phyloP scores from a whole-genome alignment of 1,140 invertebrate genomes.

The Cataglyphis hispanica region DNA sequence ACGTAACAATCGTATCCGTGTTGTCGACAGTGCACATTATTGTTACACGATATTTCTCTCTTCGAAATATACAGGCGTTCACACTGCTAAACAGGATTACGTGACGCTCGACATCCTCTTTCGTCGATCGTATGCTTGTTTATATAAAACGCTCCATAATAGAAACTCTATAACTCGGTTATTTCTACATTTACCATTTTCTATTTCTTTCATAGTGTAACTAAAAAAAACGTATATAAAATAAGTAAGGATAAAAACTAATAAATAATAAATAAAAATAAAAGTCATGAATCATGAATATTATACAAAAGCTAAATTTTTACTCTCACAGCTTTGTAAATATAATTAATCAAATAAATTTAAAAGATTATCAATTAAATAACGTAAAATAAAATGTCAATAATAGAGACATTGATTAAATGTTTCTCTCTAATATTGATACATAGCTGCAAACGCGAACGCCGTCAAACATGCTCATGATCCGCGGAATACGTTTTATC shows the following conservation, averaged over 20 bases:
- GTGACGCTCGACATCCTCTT: constrained; percentile 34
- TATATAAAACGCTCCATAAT: constrained; percentile 11
- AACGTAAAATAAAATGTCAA: background rate
- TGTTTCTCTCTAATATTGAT: background rate
- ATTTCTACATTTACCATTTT: background rate
- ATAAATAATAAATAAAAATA: too few species aligned
- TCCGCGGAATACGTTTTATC: constrained; percentile 33
- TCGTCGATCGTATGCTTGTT: background rate
- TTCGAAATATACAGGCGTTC: constrained; percentile 18
- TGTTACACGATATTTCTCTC: constrained; percentile 41
- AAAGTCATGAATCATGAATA: background rate
- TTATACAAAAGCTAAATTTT: background rate
- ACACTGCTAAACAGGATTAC: constrained; percentile 40
- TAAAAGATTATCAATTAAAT: background rate
- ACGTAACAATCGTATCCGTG: constrained; percentile 51
- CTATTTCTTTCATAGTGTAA: background rate
- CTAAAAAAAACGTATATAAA: background rate
- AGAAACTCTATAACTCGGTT: constrained; percentile 24
- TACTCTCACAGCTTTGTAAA: too few species aligned
- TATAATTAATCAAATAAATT: background rate
- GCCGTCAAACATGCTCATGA: background rate
- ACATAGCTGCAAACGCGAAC: background rate
- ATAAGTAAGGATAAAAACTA: background rate
- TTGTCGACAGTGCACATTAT: constrained; percentile 39
- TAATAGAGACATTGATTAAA: background rate